phyloP scores from a whole-genome alignment of 2,888 invertebrate genomes.

The Bellardia pandia region DNA sequence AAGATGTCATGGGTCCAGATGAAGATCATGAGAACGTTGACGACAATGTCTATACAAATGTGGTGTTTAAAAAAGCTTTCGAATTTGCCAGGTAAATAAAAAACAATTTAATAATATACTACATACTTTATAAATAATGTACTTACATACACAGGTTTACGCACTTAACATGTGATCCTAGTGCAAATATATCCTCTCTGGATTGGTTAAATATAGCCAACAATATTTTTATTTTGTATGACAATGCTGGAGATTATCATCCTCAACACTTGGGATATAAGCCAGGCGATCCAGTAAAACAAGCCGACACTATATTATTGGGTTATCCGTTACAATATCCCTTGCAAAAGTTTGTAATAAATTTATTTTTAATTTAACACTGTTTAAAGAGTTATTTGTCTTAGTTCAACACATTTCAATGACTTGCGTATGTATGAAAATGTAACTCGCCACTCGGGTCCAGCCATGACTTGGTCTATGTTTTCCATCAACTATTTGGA shows the following conservation, averaged over 20 bases:
- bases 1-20: slow-evolving; percentile 88
- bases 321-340: slow-evolving; percentile 86
- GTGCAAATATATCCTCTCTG: slow-evolving; percentile 17
- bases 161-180: slow-evolving; percentile 67
- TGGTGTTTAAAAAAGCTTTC: slow-evolving; percentile 86
- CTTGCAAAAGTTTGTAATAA: slow-evolving; percentile 84
- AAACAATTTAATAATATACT: no score
- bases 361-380: background rate
- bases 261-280: slow-evolving; percentile 86
- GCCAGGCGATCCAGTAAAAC: slow-evolving; percentile 85
- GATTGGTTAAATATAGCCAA: slow-evolving; percentile 84
- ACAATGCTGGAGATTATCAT: slow-evolving; percentile 85
- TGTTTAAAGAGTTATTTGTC: background rate
- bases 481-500: slow-evolving; percentile 86
- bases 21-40: slow-evolving; percentile 86
- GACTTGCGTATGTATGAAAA: slow-evolving; percentile 86
- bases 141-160: slow-evolving; percentile 53
- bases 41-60: slow-evolving; percentile 87
- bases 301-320: slow-evolving; percentile 86
- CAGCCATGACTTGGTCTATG: slow-evolving; percentile 88
- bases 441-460: slow-evolving; percentile 85
- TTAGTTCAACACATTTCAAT: slow-evolving; percentile 83
- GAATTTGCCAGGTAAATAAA: slow-evolving; percentile 85
- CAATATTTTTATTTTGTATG: slow-evolving; percentile 85
- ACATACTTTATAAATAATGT: background rate